Evolutionary conservation across 2,113 vertebrate species (phyloP).

Genomic region (Ancistrus triradiatus): DNA sequence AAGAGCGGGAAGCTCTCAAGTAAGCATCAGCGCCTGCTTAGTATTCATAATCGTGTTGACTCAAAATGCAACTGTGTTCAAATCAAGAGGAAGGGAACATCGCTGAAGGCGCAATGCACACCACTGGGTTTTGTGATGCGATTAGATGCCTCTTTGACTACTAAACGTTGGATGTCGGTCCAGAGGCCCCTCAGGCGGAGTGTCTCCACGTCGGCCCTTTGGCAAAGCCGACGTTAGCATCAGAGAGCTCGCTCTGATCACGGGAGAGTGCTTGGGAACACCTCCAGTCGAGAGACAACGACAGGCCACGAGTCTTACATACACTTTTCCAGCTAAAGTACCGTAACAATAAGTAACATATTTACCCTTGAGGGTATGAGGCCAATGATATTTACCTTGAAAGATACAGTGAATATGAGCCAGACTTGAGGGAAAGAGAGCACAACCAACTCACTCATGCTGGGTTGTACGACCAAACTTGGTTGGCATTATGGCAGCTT

Average conservation of each 20-base stretch:
- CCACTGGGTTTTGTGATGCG: constrained; percentile 5
- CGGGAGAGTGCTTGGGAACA: not conserved
- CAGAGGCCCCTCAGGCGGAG: constrained; percentile 43
- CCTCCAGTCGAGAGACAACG: not conserved
- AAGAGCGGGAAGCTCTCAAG: constrained; percentile 4
- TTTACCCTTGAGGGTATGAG: no score
- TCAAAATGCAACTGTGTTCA: constrained; percentile 19
- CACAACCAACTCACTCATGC: no score
- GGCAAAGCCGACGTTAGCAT: constrained; percentile 53
- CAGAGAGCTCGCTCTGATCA: constrained; percentile 32
- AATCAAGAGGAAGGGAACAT: constrained; percentile 22
- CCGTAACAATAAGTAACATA: no score
- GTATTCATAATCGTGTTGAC: constrained; percentile 31
- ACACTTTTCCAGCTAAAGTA: no score
- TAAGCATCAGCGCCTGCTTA: constrained; percentile 33
- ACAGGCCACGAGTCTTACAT: no score
- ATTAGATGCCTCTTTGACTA: constrained; percentile 27
- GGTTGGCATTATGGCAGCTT: no score
- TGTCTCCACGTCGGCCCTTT: constrained; percentile 56
- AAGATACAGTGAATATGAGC: no score
- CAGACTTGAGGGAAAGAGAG: no score
- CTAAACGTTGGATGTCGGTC: constrained; percentile 41
- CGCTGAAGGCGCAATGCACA: constrained; percentile 22
- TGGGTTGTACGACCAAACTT: no score
- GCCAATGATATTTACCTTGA: no score